These are phyloP conservation scores for Colletes gigas DNA, from an alignment of 1,140 invertebrate species.

Conservation along the genomic window DNA sequence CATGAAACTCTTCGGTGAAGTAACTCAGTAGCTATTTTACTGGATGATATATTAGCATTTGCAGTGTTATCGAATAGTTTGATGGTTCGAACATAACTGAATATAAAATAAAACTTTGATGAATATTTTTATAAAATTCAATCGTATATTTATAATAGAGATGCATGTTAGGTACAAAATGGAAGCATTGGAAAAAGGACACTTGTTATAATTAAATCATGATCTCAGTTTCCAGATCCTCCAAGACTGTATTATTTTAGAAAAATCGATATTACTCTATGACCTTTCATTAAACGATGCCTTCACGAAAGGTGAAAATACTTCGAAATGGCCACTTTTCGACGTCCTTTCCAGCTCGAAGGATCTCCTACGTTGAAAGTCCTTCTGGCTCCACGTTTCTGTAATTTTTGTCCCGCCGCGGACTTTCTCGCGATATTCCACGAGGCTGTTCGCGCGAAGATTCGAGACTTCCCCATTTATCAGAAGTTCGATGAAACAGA, in stretches of 20 bases:
- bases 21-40: background rate
- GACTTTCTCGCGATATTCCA: background rate
- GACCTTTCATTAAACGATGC: too few relatives aligned
- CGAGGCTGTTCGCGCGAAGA: background rate
- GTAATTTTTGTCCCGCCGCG: background rate
- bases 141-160: too few relatives aligned
- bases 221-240: too few relatives aligned
- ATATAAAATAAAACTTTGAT: too few relatives aligned
- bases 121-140: too few relatives aligned
- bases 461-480: slow-evolving; percentile 3
- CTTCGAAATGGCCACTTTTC: too few relatives aligned
- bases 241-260: too few relatives aligned
- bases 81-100: background rate
- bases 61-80: background rate
- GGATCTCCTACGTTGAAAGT: background rate
- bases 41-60: background rate
- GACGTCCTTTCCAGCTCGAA: background rate
- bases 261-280: too few relatives aligned
- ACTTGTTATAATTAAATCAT: too few relatives aligned
- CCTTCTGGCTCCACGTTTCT: background rate
- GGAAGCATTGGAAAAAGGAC: too few relatives aligned
- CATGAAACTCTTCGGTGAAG: background rate
- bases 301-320: too few relatives aligned
- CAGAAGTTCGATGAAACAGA: slow-evolving; percentile 33
- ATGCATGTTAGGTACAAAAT: too few relatives aligned